These are phyloP conservation scores for Progne subis DNA, from an alignment of 2,113 vertebrate species.

Conservation along the genomic window DNA sequence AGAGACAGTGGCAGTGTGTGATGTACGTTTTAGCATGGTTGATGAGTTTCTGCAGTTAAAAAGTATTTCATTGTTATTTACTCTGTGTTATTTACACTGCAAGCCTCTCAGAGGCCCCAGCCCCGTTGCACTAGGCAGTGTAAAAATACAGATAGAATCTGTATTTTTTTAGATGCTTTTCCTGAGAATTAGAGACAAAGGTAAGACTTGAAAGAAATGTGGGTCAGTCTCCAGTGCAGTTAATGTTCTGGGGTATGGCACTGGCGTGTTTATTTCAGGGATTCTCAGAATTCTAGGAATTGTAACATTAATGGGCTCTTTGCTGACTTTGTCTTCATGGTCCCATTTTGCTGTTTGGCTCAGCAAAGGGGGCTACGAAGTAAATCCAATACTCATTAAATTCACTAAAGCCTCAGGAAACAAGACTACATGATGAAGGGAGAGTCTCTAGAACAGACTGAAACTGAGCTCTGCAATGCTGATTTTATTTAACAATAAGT, in stretches of 20 bases:
- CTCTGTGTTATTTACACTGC: conserved; percentile 7
- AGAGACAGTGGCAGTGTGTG: not conserved
- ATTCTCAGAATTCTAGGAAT: not conserved
- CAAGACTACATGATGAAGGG: not conserved
- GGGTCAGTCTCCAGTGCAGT: too few relatives aligned
- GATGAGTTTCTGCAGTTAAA: conserved; percentile 34
- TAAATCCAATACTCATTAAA: not conserved
- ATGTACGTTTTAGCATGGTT: not conserved
- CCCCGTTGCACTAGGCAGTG: not conserved
- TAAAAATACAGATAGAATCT: not conserved
- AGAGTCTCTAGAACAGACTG: not conserved
- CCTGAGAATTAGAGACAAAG: not conserved
- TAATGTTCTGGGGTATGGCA: not conserved
- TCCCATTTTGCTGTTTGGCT: not conserved
- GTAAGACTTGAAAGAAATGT: not conserved
- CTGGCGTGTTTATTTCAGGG: not conserved
- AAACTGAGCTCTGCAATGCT: not conserved
- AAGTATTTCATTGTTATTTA: conserved; percentile 21
- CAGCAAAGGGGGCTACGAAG: not conserved
- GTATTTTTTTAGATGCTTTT: not conserved
- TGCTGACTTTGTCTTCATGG: not conserved
- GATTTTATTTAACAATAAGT: not conserved
- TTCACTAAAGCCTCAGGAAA: not conserved
- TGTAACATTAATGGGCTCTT: not conserved
- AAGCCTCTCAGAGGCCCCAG: not conserved